phyloP scores from a whole-genome alignment of 2,113 vertebrate species.

The Steatornis caripensis region DNA sequence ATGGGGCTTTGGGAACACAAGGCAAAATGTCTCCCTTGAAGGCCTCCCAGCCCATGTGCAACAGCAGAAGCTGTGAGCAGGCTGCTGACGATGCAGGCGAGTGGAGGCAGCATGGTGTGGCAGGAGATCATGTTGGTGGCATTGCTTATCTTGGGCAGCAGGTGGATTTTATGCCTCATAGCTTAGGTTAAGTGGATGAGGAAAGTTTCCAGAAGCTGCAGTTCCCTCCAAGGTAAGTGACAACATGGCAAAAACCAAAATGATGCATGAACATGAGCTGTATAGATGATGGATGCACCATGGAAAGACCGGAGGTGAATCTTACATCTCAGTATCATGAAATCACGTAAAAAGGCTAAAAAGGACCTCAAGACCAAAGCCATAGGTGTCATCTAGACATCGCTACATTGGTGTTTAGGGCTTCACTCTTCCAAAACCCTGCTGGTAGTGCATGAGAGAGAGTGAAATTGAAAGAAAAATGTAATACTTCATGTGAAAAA shows the following conservation, averaged over 20 bases:
- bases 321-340: not conserved
- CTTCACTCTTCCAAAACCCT: not conserved
- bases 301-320: not conserved
- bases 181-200: not conserved
- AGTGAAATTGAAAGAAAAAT: not conserved
- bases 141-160: not conserved
- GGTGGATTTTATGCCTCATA: not conserved
- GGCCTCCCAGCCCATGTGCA: not conserved
- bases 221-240: not conserved
- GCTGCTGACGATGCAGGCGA: not conserved
- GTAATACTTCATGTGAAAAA: not conserved
- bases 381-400: not conserved
- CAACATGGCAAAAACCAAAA: not conserved
- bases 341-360: not conserved
- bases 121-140: not conserved
- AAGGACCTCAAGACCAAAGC: not conserved
- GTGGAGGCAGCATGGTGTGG: not conserved
- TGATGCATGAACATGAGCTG: not conserved
- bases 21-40: not conserved
- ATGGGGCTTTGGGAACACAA: not conserved
- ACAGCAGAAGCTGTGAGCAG: not conserved
- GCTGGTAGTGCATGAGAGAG: not conserved
- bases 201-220: not conserved
- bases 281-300: not conserved
- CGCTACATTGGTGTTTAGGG: not conserved